Evolutionary conservation across 2,888 invertebrate genomes (phyloP).

Genomic region (Rotaria socialis): DNA sequence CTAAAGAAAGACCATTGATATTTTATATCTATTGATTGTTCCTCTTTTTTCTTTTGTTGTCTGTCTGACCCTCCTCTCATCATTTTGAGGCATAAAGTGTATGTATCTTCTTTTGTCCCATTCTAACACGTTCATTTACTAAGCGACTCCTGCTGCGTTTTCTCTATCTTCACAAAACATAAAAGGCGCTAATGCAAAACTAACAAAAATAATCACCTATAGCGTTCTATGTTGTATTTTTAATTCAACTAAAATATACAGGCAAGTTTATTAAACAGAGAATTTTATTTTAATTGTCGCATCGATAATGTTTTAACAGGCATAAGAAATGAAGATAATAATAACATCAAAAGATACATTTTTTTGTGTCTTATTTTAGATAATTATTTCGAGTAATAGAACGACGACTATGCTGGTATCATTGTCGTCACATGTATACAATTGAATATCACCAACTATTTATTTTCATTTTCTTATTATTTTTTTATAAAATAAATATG

Average conservation of each 20-base stretch:
- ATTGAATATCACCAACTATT: background rate
- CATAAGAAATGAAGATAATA: no score
- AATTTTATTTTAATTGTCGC: background rate
- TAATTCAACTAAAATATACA: background rate
- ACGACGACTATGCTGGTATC: background rate
- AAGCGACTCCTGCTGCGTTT: background rate
- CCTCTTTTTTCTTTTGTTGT: background rate
- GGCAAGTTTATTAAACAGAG: background rate
- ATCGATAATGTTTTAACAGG: background rate
- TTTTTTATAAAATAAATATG: constrained; percentile 17
- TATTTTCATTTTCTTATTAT: background rate
- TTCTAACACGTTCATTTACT: background rate
- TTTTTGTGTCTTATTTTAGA: background rate
- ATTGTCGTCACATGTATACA: constrained; percentile 29
- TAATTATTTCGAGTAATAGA: background rate
- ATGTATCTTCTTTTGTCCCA: background rate
- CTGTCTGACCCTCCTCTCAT: background rate
- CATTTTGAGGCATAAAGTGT: background rate
- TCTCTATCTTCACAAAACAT: background rate
- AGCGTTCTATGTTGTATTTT: background rate
- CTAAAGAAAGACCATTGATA: background rate
- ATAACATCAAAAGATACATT: background rate
- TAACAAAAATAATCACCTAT: background rate
- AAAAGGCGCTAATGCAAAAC: background rate
- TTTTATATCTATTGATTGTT: background rate